Base-by-base conservation (phyloP, 2,113 vertebrate genomes). In the Lepus europaeus region DNA sequence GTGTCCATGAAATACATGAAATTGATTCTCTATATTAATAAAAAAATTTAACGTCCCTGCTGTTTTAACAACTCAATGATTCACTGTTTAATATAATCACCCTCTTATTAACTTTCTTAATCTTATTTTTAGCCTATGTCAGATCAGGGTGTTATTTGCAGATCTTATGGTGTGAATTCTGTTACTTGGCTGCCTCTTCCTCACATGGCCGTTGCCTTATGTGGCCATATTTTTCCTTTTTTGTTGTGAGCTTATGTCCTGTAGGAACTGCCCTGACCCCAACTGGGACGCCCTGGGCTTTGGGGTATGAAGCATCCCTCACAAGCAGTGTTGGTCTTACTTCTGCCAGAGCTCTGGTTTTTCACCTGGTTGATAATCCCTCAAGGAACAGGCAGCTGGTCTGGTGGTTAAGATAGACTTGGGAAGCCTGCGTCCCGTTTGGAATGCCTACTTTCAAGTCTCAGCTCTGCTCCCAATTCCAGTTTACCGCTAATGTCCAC, bases 121-220 rank as follows among this genome's bases (percentile, higher is more conserved):
- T 66, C 17, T 81, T n/a, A 19, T 36, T 59, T 36, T 36, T 13
- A n/a, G 36, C 19, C 53, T 83, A 3, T 22, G 53, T 83, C 12
- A 51, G 70, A 72, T 31, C 16, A 10, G 36, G 59, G 22, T 13
- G 2, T 2, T 20, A 74, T 1, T 22, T 73, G 9, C 2, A 25
- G 33, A 19, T 27, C 25, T 80, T 29, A 0, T 10, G 27, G 16
- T 72, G 22, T 63, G 51, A 9, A 49, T 82, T 95, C 10, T 51
- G 10, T 49, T 22, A 16, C 9, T 74, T 27, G 70, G 0, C 70
- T 77, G 66, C 49, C 39, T 33, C 80, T 92, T 92, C 45, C 61
- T 29, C 9, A 0, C 9, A 1, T 0, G 0, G 4, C 4, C 16
- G 29, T 3, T 12, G 36, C 33, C 39, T 73, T 64, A 6, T 2